Evolutionary conservation across 2,888 invertebrate genomes (phyloP), one percentile per base, ranked within the genome.

Genomic region (Philereme transversata): DNA sequence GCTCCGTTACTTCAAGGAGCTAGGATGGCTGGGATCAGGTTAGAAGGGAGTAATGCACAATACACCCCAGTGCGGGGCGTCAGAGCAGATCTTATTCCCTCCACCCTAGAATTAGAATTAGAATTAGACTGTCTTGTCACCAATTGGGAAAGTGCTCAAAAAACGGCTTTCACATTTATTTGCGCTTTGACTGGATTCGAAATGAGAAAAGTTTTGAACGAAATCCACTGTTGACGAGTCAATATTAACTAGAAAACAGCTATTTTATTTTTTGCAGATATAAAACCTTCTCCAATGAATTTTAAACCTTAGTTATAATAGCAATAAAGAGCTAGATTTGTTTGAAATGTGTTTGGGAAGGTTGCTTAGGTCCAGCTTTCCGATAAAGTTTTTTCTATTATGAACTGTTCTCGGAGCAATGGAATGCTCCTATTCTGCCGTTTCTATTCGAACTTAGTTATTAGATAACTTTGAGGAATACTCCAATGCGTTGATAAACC

Each of bases 131-230:
- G 44, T 8, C 34, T 11, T 49, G 9, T 35, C 35, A 36, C 11
- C 53, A 50, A 59, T 50, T 59, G 49, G 10, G 1, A 55, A 10
- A 48, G 40, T 46, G 35, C 33, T 10, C 6, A 52, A 55, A 50
- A 62, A 63, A 56, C 48, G 51, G 1, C 53, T 61, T 44, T 48
- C 57, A 62, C 61, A 68, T 67, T 59, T 60, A 64, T 64, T 60
- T 74, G 68, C 76, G 78, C 81, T 81, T 82, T 77, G 77, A 79
- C 82, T 86, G 82, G 81, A 80, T 86, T 81, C 85, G 75, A 89
- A 90, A 91, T 91, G 91, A 91, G 91, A 90, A 91, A 91, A 91
- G 91, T 91, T 91, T 81, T 72, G 78, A 85, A 85, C 86, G 83
- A 86, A 88, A 86, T 82, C 78, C 80, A 78, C 75, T 84, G 87